These are phyloP conservation scores for Aquatica leii DNA, from an alignment of 2,888 invertebrate species.

Conservation along the genomic window DNA sequence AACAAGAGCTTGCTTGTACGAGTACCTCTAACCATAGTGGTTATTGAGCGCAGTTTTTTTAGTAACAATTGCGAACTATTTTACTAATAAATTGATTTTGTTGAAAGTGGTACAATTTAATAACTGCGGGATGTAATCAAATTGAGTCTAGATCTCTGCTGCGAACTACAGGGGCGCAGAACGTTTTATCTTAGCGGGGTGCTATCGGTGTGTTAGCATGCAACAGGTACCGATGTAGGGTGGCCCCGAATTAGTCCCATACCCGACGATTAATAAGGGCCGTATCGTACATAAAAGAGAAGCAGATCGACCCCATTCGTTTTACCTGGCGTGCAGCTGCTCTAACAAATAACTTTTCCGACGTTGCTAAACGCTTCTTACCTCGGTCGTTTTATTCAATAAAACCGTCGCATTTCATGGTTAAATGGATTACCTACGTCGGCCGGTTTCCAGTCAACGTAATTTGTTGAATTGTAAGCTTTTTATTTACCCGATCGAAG, in stretches of 20 bases:
- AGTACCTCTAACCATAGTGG: slow-evolving; percentile 24
- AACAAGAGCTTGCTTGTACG: slow-evolving; percentile 35
- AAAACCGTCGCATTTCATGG: slow-evolving; percentile 42
- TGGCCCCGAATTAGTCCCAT: slow-evolving; percentile 34
- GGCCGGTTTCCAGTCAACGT: slow-evolving; percentile 36
- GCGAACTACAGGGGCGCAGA: slow-evolving; percentile 38
- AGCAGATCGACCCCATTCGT: slow-evolving; percentile 31
- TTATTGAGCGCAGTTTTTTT: slow-evolving; percentile 23
- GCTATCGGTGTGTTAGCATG: slow-evolving; percentile 35
- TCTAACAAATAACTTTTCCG: slow-evolving; percentile 30
- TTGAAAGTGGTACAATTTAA: slow-evolving; percentile 34
- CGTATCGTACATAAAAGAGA: slow-evolving; percentile 34
- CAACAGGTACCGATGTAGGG: slow-evolving; percentile 40
- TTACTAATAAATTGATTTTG: not conserved
- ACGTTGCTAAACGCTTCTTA: slow-evolving; percentile 38
- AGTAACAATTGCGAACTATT: slow-evolving; percentile 21
- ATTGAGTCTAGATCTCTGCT: slow-evolving; percentile 34
- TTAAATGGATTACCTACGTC: slow-evolving; percentile 41
- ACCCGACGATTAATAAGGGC: slow-evolving; percentile 34
- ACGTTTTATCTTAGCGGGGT: slow-evolving; percentile 38
- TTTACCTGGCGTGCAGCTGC: slow-evolving; percentile 33
- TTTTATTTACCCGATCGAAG: slow-evolving; percentile 26
- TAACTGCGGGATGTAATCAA: slow-evolving; percentile 36
- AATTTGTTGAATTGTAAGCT: slow-evolving; percentile 38
- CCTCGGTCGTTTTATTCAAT: slow-evolving; percentile 40